phyloP scores from a whole-genome alignment of 2,113 vertebrate species.

The Pterocles gutturalis region DNA sequence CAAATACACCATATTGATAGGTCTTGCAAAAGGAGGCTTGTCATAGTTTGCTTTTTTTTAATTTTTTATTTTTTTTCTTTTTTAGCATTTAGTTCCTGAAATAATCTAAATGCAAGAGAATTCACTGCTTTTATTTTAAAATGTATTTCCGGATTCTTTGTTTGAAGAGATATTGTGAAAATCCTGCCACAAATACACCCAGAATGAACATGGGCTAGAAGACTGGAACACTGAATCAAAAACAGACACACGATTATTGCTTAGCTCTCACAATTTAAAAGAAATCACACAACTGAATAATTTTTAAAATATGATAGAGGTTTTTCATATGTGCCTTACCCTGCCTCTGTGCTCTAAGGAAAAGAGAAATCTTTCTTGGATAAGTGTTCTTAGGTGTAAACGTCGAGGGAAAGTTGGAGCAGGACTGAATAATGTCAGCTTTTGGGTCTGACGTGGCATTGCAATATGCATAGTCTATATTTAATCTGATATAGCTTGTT shows the following conservation, averaged over 20 bases:
- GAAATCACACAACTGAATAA: neutral
- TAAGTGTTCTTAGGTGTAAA: neutral
- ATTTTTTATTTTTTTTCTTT: neutral
- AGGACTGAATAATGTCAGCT: neutral
- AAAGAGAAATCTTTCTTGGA: neutral
- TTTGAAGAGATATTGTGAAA: neutral
- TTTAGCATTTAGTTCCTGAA: neutral
- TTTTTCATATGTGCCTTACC: neutral
- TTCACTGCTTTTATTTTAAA: neutral
- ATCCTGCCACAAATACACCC: neutral
- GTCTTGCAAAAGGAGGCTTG: neutral
- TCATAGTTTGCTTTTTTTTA: neutral
- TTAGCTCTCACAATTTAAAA: neutral
- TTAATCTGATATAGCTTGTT: neutral
- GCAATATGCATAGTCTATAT: neutral
- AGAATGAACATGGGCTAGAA: neutral
- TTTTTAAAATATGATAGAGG: accelerated
- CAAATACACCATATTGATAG: neutral
- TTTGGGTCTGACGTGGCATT: neutral
- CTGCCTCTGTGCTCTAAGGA: neutral
- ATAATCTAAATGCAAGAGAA: neutral
- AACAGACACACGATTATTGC: neutral
- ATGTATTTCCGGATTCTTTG: neutral
- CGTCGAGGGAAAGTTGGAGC: neutral
- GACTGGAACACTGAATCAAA: neutral